phyloP scores from a whole-genome alignment of 2,797 vertebrate genomes.

The Crocodylus rhombifer region DNA sequence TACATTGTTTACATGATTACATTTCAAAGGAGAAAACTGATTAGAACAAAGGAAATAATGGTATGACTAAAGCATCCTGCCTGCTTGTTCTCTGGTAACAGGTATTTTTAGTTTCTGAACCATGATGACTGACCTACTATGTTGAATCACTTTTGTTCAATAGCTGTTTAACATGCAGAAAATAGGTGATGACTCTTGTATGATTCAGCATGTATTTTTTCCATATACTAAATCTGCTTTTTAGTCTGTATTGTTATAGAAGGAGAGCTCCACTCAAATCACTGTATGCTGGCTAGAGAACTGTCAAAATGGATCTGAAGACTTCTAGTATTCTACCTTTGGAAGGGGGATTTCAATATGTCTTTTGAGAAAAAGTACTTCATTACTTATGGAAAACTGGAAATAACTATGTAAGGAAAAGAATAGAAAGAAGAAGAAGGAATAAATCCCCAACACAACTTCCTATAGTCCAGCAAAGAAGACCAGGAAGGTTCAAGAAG shows the following conservation, averaged over 20 bases:
- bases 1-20: not conserved
- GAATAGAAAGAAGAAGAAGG: constrained; percentile 13
- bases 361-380: not conserved
- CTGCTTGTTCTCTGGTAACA: not conserved
- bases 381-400: not conserved
- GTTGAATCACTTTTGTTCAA: not conserved
- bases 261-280: not conserved
- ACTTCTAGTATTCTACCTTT: not conserved
- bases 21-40: constrained; percentile 42
- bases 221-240: not conserved
- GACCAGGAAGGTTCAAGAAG: not conserved
- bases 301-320: not conserved
- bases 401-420: not conserved
- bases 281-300: not conserved
- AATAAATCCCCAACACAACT: not conserved
- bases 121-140: not conserved
- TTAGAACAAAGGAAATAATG: not conserved
- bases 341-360: not conserved
- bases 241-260: not conserved
- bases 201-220: not conserved
- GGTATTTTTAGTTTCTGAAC: not conserved
- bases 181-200: not conserved
- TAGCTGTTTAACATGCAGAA: not conserved
- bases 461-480: not conserved
- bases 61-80: not conserved